Conservation (phyloP, 2,888 invertebrate genomes). For the Drosophila pullipes region DNA sequence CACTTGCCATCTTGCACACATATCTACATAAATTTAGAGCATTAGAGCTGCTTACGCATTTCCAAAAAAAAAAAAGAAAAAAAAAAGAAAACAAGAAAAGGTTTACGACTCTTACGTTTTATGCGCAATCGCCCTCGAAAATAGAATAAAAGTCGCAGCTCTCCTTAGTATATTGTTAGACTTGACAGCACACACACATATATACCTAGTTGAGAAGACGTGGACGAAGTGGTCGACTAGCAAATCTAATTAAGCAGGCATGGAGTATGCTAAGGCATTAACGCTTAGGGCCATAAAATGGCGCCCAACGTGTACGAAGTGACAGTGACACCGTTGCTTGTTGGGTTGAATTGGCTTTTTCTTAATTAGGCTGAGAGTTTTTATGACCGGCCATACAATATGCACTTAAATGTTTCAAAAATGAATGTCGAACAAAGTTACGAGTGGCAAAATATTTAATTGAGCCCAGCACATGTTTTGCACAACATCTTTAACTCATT, state of each 20-base stretch:
- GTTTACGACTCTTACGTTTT: slow-evolving; percentile 71
- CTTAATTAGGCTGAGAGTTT: slow-evolving; percentile 46
- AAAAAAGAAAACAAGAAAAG: slow-evolving; percentile 14
- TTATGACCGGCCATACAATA: slow-evolving; percentile 42
- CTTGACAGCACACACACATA: slow-evolving; percentile 41
- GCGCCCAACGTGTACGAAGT: slow-evolving; percentile 31
- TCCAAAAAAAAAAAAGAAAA: slow-evolving; percentile 9
- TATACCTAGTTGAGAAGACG: slow-evolving; percentile 10
- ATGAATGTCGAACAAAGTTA: slow-evolving; percentile 40
- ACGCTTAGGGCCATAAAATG: slow-evolving; percentile 61
- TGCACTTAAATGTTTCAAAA: slow-evolving; percentile 56
- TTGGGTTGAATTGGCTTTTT: slow-evolving; percentile 63
- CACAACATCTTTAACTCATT: slow-evolving; percentile 22
- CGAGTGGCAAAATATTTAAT: slow-evolving; percentile 15
- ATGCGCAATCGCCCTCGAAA: slow-evolving; percentile 53
- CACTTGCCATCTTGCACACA: neutral
- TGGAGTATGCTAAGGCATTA: slow-evolving; percentile 56
- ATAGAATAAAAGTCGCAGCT: slow-evolving; percentile 14
- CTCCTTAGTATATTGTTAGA: slow-evolving; percentile 32
- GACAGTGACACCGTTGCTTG: slow-evolving; percentile 21
- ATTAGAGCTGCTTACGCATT: slow-evolving; percentile 53
- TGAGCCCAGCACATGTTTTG: slow-evolving; percentile 58
- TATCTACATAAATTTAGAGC: slow-evolving; percentile 65
- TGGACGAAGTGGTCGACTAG: slow-evolving; percentile 46
- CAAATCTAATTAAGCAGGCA: slow-evolving; percentile 75